Conservation (phyloP, 2,113 vertebrate species). For the Zosterops hypoxanthus region DNA sequence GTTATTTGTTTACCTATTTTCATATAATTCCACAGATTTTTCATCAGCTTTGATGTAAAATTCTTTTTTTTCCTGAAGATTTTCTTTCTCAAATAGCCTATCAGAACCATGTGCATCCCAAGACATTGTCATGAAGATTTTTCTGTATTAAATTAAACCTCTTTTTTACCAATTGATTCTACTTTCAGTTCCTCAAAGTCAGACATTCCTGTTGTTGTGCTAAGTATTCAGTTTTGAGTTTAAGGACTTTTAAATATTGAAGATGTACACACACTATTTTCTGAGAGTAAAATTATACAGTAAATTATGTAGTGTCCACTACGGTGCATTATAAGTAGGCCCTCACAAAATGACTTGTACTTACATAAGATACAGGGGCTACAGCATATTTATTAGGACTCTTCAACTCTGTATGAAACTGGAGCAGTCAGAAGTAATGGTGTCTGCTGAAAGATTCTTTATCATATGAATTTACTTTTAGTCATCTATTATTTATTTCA, state of each 20-base stretch:
- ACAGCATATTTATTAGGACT: conserved; percentile 82
- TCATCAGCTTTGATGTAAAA: not conserved
- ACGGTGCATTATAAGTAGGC: conserved; percentile 57
- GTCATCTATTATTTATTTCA: conserved; percentile 97
- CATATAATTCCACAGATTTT: not conserved
- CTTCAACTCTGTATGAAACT: conserved; percentile 78
- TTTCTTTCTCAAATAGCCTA: not conserved
- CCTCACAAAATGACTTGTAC: conserved; percentile 67
- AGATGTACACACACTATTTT: not conserved
- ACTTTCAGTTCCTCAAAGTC: not conserved
- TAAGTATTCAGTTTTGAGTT: conserved; percentile 46
- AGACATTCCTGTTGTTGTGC: not conserved
- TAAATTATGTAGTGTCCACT: conserved; percentile 70
- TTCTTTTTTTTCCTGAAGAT: not conserved
- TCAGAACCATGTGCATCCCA: not conserved
- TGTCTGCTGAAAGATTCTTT: conserved; percentile 90
- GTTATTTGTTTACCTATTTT: not conserved
- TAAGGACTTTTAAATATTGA: conserved; percentile 38
- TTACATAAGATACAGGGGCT: conserved; percentile 68
- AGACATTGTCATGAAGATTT: not conserved
- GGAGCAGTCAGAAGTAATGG: conserved; percentile 85
- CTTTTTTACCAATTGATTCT: not conserved
- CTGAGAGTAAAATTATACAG: conserved; percentile 57
- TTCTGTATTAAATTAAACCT: not conserved
- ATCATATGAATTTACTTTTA: conserved; percentile 89